Evolutionary conservation across 2,888 invertebrate species (phyloP).

Genomic region (Geophilus truncorum): DNA sequence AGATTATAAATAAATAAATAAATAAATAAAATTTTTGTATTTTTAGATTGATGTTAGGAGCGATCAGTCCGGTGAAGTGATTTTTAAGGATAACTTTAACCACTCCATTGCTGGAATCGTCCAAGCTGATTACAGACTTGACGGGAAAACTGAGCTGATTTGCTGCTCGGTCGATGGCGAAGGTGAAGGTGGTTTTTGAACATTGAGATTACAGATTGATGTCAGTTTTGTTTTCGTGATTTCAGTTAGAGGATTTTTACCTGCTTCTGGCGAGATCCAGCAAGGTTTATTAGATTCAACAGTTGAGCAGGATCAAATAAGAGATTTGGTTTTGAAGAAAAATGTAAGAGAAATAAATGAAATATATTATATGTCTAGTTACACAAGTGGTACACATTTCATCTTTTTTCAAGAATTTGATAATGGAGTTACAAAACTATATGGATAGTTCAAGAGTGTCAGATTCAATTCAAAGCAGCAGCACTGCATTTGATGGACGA

Average conservation of each 20-base stretch:
- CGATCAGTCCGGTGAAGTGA: constrained; percentile 67
- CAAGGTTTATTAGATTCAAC: constrained; percentile 53
- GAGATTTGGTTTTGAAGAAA: constrained; percentile 72
- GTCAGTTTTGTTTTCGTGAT: background rate
- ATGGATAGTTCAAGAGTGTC: constrained; percentile 58
- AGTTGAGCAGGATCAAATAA: constrained; percentile 65
- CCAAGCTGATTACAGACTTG: constrained; percentile 74
- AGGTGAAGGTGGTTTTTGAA: constrained; percentile 55
- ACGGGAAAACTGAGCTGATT: constrained; percentile 71
- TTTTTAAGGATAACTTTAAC: constrained; percentile 66
- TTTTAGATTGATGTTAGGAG: constrained; percentile 59
- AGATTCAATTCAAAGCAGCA: constrained; percentile 35
- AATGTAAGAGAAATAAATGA: constrained; percentile 52
- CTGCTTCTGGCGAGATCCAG: constrained; percentile 46
- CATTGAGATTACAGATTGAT: background rate
- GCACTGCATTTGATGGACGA: constrained; percentile 44
- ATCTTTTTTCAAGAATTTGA: constrained; percentile 53
- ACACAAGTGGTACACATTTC: too few species aligned
- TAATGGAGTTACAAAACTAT: constrained; percentile 76
- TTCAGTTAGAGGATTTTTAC: constrained; percentile 51
- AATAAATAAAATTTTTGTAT: too few species aligned
- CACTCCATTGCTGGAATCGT: constrained; percentile 72
- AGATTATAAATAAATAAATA: too few species aligned
- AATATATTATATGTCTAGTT: too few species aligned
- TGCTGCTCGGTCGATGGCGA: constrained; percentile 78